Percentiles rank a stretch among this genome's conserved stretches.
Evolutionary conservation across 2,888 invertebrate genomes (phyloP).

Genomic region (Pelosia muscerda): DNA sequence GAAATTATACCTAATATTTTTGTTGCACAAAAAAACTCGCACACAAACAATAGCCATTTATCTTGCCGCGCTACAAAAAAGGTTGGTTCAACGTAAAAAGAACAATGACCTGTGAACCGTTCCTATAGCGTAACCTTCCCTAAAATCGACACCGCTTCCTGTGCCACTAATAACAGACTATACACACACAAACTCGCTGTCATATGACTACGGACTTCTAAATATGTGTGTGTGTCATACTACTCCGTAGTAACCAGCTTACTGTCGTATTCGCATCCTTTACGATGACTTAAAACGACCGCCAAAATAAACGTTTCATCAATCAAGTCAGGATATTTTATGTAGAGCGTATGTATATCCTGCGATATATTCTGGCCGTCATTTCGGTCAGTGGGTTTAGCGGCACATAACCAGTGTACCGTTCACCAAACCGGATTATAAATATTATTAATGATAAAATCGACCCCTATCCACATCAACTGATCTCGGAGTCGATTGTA

Average conservation of each 20-base stretch:
- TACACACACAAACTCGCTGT: conserved; percentile 61
- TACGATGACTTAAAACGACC: conserved; percentile 49
- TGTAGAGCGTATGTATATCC: conserved; percentile 63
- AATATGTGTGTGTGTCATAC: conserved; percentile 40
- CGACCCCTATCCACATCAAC: conserved; percentile 27
- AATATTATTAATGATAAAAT: conserved; percentile 47
- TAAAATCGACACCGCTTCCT: conserved; percentile 84
- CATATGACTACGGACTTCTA: conserved; percentile 23
- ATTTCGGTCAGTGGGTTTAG: conserved; percentile 51
- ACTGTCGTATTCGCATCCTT: conserved; percentile 45
- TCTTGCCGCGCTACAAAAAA: conserved; percentile 72
- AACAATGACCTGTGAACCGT: conserved; percentile 83
- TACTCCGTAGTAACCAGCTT: conserved; percentile 32
- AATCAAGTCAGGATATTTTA: conserved; percentile 58
- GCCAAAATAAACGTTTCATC: conserved; percentile 55
- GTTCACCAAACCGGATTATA: conserved; percentile 47
- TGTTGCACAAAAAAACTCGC: conserved; percentile 63
- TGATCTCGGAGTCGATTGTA: conserved; percentile 8
- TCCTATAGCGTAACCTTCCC: conserved; percentile 80
- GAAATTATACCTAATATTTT: conserved; percentile 49
- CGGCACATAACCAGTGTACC: conserved; percentile 23
- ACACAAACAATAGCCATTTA: conserved; percentile 74
- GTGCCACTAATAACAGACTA: conserved; percentile 70
- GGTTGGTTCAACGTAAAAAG: conserved; percentile 71
- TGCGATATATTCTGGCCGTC: conserved; percentile 56